Conservation (phyloP, 1,140 invertebrate species). For the Coboldia fuscipes region DNA sequence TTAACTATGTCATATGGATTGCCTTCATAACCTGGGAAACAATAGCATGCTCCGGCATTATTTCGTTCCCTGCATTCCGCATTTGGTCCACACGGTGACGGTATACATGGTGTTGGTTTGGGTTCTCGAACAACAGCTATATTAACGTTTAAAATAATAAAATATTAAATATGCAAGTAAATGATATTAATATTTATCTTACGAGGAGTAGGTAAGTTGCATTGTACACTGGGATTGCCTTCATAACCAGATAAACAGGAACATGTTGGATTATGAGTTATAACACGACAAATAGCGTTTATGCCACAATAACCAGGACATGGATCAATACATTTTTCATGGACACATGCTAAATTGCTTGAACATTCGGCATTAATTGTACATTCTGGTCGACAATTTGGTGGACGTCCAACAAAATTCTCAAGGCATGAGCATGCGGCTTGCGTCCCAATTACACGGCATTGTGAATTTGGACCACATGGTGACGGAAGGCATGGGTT, state of each 20-base stretch:
- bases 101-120: conserved; percentile 34
- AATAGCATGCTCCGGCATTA: conserved; percentile 40
- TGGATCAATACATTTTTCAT: conserved; percentile 37
- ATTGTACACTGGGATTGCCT: conserved; percentile 33
- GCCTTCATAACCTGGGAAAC: conserved; percentile 42
- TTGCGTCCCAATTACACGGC: conserved; percentile 22
- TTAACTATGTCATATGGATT: conserved; percentile 35
- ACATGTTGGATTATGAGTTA: conserved; percentile 34
- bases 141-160: conserved; percentile 22
- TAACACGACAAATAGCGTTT: conserved; percentile 29
- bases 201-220: conserved; percentile 8
- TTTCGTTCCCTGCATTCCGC: conserved; percentile 43
- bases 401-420: conserved; percentile 31
- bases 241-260: conserved; percentile 29
- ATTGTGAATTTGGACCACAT: conserved; percentile 29
- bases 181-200: not conserved
- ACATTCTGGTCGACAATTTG: conserved; percentile 36
- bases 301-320: conserved; percentile 30
- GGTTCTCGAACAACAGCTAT: conserved; percentile 26
- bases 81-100: conserved; percentile 46
- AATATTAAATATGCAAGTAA: conserved; percentile 5
- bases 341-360: conserved; percentile 32
- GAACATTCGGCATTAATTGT: conserved; percentile 38
- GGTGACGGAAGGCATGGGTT: conserved; percentile 29
- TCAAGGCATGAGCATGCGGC: conserved; percentile 35